Evolutionary conservation across 2,888 invertebrate species (phyloP).

Genomic region (Heliconius sara): DNA sequence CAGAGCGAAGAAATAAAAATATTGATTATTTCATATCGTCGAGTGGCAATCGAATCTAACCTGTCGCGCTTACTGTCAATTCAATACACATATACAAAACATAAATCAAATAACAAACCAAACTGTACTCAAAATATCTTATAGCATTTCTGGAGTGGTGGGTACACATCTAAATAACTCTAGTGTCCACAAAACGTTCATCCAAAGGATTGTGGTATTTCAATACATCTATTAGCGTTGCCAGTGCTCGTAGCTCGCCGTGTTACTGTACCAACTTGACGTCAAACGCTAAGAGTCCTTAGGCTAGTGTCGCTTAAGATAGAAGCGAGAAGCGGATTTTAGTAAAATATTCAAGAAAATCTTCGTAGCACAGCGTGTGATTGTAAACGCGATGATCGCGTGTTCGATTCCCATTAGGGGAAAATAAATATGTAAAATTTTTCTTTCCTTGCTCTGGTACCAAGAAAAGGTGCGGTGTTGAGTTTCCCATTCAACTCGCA

Average conservation of each 20-base stretch:
- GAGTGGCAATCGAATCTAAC: too few species aligned
- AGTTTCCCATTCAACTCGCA: too few species aligned
- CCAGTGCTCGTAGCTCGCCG: conserved; percentile 52
- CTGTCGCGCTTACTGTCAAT: neutral
- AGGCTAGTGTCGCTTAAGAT: conserved; percentile 39
- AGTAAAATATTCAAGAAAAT: neutral
- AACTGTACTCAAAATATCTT: neutral
- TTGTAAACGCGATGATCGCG: too few species aligned
- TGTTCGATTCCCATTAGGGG: too few species aligned
- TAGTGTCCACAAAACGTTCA: conserved; percentile 10
- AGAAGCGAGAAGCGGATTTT: conserved; percentile 41
- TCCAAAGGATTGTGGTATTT: conserved; percentile 39
- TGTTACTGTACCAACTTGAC: conserved; percentile 51
- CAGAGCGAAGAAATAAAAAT: too few species aligned
- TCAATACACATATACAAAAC: neutral
- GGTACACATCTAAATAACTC: conserved; percentile 2
- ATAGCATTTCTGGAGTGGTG: neutral
- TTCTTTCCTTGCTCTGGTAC: neutral
- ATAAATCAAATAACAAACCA: neutral
- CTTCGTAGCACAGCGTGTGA: too few species aligned
- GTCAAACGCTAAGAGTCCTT: conserved; percentile 51
- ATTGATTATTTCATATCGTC: too few species aligned
- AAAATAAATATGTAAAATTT: too few species aligned
- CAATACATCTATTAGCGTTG: conserved; percentile 49
- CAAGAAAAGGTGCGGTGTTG: neutral